Conservation (phyloP, 2,113 vertebrate genomes). For the Plectropomus leopardus region DNA sequence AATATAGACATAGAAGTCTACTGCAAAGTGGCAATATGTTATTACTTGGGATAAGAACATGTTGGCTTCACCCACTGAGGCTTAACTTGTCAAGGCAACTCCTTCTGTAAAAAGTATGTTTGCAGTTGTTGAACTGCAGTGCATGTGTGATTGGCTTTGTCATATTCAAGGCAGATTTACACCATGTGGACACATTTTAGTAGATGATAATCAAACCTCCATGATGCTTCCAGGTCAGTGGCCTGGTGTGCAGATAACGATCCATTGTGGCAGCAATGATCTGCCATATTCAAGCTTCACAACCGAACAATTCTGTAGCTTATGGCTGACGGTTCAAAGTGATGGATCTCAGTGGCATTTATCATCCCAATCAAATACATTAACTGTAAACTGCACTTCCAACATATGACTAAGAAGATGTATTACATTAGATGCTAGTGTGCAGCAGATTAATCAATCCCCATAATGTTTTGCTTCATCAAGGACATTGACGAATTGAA, state of each 20-base stretch:
- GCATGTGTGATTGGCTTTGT: not conserved
- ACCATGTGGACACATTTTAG: not conserved
- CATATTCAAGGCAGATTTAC: not conserved
- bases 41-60: no score
- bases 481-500: not conserved
- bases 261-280: not conserved
- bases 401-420: not conserved
- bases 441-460: not conserved
- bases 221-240: not conserved
- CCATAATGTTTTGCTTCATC: not conserved
- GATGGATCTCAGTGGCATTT: not conserved
- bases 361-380: not conserved
- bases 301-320: not conserved
- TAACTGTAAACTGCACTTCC: not conserved
- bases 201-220: not conserved
- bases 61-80: no score
- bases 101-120: not conserved
- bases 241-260: not conserved
- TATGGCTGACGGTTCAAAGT: not conserved
- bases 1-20: no score
- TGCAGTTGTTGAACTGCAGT: not conserved
- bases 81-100: no score
- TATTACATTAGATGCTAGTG: not conserved
- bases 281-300: not conserved
- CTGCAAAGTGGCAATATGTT: no score